phyloP scores from a whole-genome alignment of 2,113 vertebrate genomes.

The Formicarius rufipectus region DNA sequence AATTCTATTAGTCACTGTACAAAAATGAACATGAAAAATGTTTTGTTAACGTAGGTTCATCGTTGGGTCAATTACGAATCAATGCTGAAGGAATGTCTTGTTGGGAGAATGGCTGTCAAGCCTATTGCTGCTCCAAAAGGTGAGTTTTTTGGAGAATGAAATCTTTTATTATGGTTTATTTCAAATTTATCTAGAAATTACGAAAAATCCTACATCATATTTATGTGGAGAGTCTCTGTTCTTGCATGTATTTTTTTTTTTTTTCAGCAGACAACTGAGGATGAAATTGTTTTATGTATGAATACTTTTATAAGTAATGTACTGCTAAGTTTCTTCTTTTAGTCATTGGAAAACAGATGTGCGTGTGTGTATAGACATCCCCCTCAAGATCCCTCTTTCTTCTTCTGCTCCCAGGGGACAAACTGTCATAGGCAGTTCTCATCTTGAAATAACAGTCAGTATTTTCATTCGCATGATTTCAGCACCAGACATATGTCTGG shows the following conservation, averaged over 20 bases:
- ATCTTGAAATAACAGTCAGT: background rate
- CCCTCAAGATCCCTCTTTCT: background rate
- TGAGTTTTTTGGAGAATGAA: constrained; percentile 45
- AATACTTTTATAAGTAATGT: background rate
- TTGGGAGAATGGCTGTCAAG: constrained; percentile 90
- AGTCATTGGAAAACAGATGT: background rate
- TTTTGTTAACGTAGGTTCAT: constrained; percentile 82
- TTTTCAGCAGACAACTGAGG: background rate
- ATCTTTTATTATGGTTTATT: background rate
- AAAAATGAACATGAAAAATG: background rate
- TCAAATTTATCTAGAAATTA: background rate
- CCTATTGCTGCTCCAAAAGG: constrained; percentile 76
- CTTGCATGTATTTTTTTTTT: background rate
- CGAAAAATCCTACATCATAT: background rate
- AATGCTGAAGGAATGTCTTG: constrained; percentile 95
- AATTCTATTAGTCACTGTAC: background rate
- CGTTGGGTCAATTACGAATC: constrained; percentile 99
- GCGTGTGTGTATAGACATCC: background rate
- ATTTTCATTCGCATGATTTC: background rate
- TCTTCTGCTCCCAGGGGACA: background rate
- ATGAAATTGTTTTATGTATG: background rate
- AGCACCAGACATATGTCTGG: background rate
- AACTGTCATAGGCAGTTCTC: background rate
- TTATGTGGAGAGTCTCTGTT: background rate
- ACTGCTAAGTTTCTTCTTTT: background rate